phyloP scores from a whole-genome alignment of 2,113 vertebrate species.

The Thinocorus orbignyianus region DNA sequence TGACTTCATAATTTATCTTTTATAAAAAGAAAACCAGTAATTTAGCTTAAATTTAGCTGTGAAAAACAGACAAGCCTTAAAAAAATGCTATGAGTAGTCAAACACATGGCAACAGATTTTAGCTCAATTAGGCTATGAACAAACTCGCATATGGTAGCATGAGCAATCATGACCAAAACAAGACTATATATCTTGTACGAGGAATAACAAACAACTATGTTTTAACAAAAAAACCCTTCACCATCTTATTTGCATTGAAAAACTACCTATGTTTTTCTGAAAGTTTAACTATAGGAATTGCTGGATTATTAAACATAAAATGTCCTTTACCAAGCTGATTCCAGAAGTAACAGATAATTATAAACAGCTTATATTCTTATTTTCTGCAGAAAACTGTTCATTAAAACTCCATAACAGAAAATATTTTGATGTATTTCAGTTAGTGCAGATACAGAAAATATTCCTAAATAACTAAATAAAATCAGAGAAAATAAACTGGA shows the following conservation, averaged over 20 bases:
- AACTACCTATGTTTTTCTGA: slow-evolving; percentile 6
- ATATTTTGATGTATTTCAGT: not conserved
- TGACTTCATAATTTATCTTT: not conserved
- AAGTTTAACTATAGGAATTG: slow-evolving; percentile 17
- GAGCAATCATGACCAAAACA: slow-evolving; percentile 68
- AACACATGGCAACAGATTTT: slow-evolving; percentile 64
- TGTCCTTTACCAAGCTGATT: not conserved
- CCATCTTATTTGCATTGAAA: slow-evolving; percentile 13
- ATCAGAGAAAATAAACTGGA: not conserved
- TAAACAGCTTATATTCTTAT: not conserved
- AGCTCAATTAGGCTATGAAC: slow-evolving; percentile 39
- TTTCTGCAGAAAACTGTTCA: not conserved
- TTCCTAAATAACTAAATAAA: not conserved
- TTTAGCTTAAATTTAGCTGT: not conserved
- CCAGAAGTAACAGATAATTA: slow-evolving; percentile 28
- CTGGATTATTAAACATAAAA: slow-evolving; percentile 18
- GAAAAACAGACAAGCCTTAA: slow-evolving; percentile 32
- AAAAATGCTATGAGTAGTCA: slow-evolving; percentile 48
- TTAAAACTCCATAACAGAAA: not conserved
- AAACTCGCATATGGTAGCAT: slow-evolving; percentile 66
- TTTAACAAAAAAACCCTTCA: not conserved
- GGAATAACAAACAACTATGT: slow-evolving; percentile 34
- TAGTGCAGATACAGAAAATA: not conserved
- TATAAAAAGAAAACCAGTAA: slow-evolving; percentile 1
- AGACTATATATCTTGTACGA: slow-evolving; percentile 40